Conservation (phyloP, 2,113 vertebrate species). For the Scomber colias region DNA sequence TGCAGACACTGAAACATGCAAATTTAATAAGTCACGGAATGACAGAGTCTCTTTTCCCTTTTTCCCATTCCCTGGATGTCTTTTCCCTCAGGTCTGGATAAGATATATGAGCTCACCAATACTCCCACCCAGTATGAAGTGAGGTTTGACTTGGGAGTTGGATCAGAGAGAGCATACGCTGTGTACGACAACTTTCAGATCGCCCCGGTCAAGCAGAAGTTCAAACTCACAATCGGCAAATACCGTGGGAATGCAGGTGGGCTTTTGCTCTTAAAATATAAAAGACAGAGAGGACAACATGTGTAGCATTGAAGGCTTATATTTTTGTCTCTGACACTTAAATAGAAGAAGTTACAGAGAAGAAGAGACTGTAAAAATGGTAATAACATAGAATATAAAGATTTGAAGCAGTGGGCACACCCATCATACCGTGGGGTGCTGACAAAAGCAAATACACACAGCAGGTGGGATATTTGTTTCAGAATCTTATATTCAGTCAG, state of each 20-base stretch:
- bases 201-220: constrained; percentile 86
- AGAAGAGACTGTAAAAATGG: constrained; percentile 16
- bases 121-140: constrained; percentile 85
- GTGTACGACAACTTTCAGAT: constrained; percentile 88
- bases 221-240: constrained; percentile 86
- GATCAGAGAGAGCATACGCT: constrained; percentile 85
- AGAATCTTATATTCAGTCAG: constrained; percentile 44
- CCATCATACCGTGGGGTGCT: constrained; percentile 24
- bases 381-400: constrained; percentile 24
- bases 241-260: constrained; percentile 91
- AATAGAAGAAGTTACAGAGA: constrained; percentile 21
- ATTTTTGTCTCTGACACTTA: constrained; percentile 30
- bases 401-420: constrained; percentile 4
- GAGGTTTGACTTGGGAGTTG: constrained; percentile 85
- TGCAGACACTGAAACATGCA: constrained; percentile 23
- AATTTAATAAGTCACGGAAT: neutral
- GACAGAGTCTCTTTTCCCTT: neutral
- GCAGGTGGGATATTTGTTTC: constrained; percentile 37
- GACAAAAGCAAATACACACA: constrained; percentile 36
- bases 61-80: constrained; percentile 13
- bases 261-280: constrained; percentile 27
- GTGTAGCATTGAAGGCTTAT: constrained; percentile 7
- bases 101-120: constrained; percentile 89
- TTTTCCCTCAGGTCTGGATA: constrained; percentile 86
- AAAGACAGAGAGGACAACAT: neutral